Base-by-base conservation (phyloP, 1,140 invertebrate genomes). In the Anastrepha obliqua region DNA sequence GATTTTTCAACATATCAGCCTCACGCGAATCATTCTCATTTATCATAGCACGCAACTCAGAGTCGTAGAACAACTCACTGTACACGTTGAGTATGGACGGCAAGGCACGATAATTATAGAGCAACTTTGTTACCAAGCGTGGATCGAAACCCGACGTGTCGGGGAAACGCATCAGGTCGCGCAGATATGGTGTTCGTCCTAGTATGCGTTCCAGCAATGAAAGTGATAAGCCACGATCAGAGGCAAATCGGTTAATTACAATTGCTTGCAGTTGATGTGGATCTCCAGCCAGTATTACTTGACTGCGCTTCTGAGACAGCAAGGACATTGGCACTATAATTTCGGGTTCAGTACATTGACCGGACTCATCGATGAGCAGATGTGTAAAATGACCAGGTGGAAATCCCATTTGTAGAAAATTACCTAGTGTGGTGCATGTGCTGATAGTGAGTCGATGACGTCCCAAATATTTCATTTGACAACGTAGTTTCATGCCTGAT, bases 251-350 rank as follows among this genome's bases (percentile, higher is more conserved):
- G 59, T 96, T 97, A 87, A 95, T 93, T 8, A 98, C 93, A 9
- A 98, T 95, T 8, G 98, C 97, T 0, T 98, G 98, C 55, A 99
- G 94, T 93, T 99, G 98, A 92, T 96, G 94, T 17, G 97, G 98
- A 95, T 99, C 98, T 8, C 98, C 98, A 88, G 98, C 97, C 5
- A 99, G 93, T 88, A 99, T 94, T 8, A 98, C 95, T 93, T 97
- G 96, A 2, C 96, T 95, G 88, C 93, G 91, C 13, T 94, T 89
- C 88, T 94, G 94, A 47, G 94, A 89, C 44, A 93, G 90, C 87
- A 95, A 93, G 86, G 94, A 93, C 55, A 98, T 92, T 1, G 97
- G 96, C 89, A 98, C 95, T 93, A 98, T 94, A 65, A 96, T 95
- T 94, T 99, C 98, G 9, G 98, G 96, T 94, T 99, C 98, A 3